A percentile compares a stretch with the other conserved stretches of the same genome.
These are phyloP conservation scores for Paralichthys olivaceus DNA, from an alignment of 2,113 vertebrate species.

Conservation along the genomic window DNA sequence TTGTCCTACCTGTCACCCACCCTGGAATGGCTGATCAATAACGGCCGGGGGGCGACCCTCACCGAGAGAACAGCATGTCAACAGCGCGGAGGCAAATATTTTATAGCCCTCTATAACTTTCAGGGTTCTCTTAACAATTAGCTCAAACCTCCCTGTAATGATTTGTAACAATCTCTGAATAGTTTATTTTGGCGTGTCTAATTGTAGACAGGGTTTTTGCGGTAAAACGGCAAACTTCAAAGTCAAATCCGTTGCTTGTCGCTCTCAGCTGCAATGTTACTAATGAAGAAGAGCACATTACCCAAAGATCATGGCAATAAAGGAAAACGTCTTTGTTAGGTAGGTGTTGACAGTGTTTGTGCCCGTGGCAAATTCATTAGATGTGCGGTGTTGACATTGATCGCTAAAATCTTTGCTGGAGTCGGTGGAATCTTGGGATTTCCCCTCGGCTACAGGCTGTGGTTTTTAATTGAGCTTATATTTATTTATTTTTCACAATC, in stretches of 20 bases:
- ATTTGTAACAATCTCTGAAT: background rate
- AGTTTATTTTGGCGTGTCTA: background rate
- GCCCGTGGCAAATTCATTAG: constrained; percentile 14
- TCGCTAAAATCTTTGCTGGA: constrained; percentile 50
- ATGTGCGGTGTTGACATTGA: constrained; percentile 40
- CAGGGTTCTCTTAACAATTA: background rate
- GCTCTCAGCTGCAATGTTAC: background rate
- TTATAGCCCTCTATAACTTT: background rate
- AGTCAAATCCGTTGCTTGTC: constrained; percentile 21
- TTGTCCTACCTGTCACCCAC: constrained; percentile 16
- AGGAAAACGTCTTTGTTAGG: constrained; percentile 27
- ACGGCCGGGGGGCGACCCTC: constrained; percentile 12
- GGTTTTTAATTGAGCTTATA: constrained; percentile 58
- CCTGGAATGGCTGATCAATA: constrained; percentile 39
- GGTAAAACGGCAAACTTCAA: background rate
- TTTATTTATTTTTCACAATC: constrained; percentile 3
- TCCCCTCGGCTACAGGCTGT: constrained; percentile 46
- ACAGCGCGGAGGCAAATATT: background rate
- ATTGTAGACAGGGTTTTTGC: background rate
- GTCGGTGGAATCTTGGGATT: constrained; percentile 63
- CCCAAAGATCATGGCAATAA: constrained; percentile 15
- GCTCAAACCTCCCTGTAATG: background rate
- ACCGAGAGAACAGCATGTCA: background rate
- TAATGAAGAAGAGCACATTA: constrained; percentile 11
- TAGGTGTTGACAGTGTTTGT: constrained; percentile 22